Evolutionary conservation across 37 sponge, comb jelly and placozoan species (phyloP), one percentile per base, ranked within the genome.

Genomic region (Diacarnus erythraeanus): DNA sequence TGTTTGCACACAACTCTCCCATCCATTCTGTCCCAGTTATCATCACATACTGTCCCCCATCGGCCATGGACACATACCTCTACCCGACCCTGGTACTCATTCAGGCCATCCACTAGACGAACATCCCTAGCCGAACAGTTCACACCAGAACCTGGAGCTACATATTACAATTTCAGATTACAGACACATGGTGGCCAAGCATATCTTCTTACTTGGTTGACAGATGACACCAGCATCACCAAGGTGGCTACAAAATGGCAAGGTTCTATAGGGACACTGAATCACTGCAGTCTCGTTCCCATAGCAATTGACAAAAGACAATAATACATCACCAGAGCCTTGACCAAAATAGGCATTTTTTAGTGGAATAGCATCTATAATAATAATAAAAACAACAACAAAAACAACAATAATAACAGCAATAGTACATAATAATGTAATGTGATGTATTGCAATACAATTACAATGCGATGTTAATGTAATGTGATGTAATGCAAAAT

Each of bases 141-240:
- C 2, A 6, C 29, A 68, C 38, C 6, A 6, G 5, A 37, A 68
- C 6, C 69, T 68, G 27, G 61, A 60, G 9, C 27, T 17, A 60
- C 27, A n/a, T 6, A 60, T 25, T 17, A 60, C 61, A 60, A 26
- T 60, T 5, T 25, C 61, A 26, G 4, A 20, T 20, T 54, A 54
- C 17, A 54, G 10, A 54, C 56, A 54, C 17, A 54, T 17, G 17
- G 10, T 20, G 17, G 17, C 17, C 56, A 54, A 20, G 17, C 56
- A 54, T 17, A 54, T 25, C 23, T 60, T 17, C 66, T 65, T 6
- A 71, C 71, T n/a, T 56, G 74, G 38, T 34, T 56, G 36, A 69
- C 79, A 79, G 51, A 79, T 68, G 56, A 79, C 69, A 10, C 79
- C 79, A 35, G 79, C 79, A 51, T 79, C 79, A n/a, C 56, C 69